Percentiles rank a stretch among this genome's conserved stretches.
phyloP scores from a whole-genome alignment of 1,140 invertebrate species.

The Pissodes strobi region DNA sequence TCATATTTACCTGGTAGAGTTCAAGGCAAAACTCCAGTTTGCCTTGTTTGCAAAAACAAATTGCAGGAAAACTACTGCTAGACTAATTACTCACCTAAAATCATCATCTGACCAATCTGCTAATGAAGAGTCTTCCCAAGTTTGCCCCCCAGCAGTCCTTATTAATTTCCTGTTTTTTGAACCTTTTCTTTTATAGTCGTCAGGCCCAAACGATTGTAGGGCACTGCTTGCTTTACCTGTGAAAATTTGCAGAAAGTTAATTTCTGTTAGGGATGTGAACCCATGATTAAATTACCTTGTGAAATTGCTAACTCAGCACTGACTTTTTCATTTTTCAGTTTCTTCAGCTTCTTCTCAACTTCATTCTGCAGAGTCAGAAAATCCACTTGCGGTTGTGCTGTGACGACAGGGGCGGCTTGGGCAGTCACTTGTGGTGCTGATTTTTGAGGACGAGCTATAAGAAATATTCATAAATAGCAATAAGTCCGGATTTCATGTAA shows the following conservation, averaged over 20 bases:
- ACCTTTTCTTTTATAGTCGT: constrained; percentile 56
- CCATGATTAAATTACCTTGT: constrained; percentile 42
- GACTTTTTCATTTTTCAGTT: constrained; percentile 68
- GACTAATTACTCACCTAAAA: constrained; percentile 61
- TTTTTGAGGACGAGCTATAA: no score
- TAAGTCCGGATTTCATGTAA: no score
- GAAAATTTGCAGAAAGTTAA: constrained; percentile 17
- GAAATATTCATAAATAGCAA: no score
- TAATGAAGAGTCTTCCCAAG: constrained; percentile 92
- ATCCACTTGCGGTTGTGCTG: constrained; percentile 60
- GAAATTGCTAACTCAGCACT: constrained; percentile 67
- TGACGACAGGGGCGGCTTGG: constrained; percentile 41
- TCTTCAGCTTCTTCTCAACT: constrained; percentile 68
- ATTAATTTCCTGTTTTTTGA: constrained; percentile 78
- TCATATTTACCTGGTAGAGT: not conserved
- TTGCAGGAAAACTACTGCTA: not conserved
- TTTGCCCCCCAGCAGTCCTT: constrained; percentile 86
- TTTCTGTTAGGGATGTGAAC: not conserved
- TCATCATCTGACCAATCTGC: constrained; percentile 95
- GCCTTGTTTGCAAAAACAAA: not conserved
- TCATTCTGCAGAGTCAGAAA: constrained; percentile 66
- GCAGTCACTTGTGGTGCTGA: constrained; percentile 56
- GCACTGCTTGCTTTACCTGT: constrained; percentile 64
- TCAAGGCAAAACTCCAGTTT: not conserved
- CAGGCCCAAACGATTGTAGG: constrained; percentile 58